Percentiles rank a stretch among this genome's conserved stretches.
Conservation (phyloP, 92 coral and sea anemone species). For the Epizoanthus ramosus region DNA sequence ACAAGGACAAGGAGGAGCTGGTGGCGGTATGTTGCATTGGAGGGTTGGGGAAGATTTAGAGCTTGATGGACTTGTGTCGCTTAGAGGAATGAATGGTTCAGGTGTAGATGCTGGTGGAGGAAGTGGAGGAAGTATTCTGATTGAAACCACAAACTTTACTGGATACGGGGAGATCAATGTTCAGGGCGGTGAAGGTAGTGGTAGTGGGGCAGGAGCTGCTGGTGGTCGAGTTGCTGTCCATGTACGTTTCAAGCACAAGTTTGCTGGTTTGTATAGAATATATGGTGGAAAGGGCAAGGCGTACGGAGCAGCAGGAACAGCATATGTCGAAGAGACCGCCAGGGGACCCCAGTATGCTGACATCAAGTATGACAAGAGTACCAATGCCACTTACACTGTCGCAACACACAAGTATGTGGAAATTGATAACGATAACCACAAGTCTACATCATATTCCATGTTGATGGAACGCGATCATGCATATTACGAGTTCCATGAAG, state of each 20-base stretch:
- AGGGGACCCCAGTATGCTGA: constrained; percentile 77
- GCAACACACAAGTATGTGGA: constrained; percentile 66
- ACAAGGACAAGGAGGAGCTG: constrained; percentile 64
- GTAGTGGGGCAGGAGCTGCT: constrained; percentile 64
- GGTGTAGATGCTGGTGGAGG: constrained; percentile 71
- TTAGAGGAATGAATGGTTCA: constrained; percentile 60
- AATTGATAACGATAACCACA: constrained; percentile 56
- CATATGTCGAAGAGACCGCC: constrained; percentile 70
- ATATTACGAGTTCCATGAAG: constrained; percentile 64
- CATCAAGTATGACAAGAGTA: constrained; percentile 61
- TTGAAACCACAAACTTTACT: constrained; percentile 68
- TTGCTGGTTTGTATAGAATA: constrained; percentile 60
- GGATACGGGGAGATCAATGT: constrained; percentile 70
- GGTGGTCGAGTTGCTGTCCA: constrained; percentile 70
- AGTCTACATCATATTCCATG: constrained; percentile 51
- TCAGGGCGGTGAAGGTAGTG: constrained; percentile 59
- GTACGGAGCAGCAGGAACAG: constrained; percentile 70
- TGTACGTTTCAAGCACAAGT: constrained; percentile 69
- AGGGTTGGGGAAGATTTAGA: constrained; percentile 63
- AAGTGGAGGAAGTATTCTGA: constrained; percentile 68
- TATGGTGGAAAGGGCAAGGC: constrained; percentile 65
- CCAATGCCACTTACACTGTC: constrained; percentile 51
- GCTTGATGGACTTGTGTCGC: constrained; percentile 63
- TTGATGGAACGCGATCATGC: constrained; percentile 51
- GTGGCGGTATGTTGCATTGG: constrained; percentile 73